Evolutionary conservation across 2,797 vertebrate genomes (phyloP).

Genomic region (Meda fulgida): DNA sequence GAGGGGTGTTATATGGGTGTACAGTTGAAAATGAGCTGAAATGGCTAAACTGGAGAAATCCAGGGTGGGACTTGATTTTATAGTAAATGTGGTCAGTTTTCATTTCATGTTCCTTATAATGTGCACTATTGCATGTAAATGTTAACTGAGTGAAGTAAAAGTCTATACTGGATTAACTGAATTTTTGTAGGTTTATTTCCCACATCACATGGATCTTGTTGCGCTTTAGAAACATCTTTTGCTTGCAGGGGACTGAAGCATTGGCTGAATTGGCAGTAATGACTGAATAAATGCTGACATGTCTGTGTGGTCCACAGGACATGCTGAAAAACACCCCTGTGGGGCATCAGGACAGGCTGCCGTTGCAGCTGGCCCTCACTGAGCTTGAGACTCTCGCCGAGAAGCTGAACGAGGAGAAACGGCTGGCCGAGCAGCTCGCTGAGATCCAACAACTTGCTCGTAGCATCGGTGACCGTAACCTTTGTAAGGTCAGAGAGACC

Average conservation of each 20-base stretch:
- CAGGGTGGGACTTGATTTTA: not conserved
- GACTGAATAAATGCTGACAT: not conserved
- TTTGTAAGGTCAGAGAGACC: slow-evolving; percentile 79
- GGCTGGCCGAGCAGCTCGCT: slow-evolving; percentile 82
- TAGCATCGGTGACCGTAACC: slow-evolving; percentile 82
- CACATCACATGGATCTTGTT: not conserved
- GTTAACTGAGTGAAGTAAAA: not conserved
- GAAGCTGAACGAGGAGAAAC: slow-evolving; percentile 88
- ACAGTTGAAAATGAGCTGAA: slow-evolving; percentile 13
- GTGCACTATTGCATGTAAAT: not conserved
- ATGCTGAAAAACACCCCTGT: slow-evolving; percentile 88
- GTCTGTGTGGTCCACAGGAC: slow-evolving; percentile 72
- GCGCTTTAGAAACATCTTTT: not conserved
- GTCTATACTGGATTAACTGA: not conserved
- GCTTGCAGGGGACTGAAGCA: not conserved
- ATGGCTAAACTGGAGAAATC: not conserved
- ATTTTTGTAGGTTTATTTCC: not conserved
- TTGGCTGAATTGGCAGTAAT: slow-evolving; percentile 13
- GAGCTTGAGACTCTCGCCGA: slow-evolving; percentile 87
- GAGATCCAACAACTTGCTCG: slow-evolving; percentile 87
- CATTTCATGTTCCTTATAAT: not conserved
- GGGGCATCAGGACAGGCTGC: slow-evolving; percentile 82
- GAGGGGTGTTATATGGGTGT: not conserved
- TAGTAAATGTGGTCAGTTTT: not conserved
- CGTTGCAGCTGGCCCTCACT: slow-evolving; percentile 85